Conservation (phyloP, 2,888 invertebrate species). For the Drosophila ochracea region DNA sequence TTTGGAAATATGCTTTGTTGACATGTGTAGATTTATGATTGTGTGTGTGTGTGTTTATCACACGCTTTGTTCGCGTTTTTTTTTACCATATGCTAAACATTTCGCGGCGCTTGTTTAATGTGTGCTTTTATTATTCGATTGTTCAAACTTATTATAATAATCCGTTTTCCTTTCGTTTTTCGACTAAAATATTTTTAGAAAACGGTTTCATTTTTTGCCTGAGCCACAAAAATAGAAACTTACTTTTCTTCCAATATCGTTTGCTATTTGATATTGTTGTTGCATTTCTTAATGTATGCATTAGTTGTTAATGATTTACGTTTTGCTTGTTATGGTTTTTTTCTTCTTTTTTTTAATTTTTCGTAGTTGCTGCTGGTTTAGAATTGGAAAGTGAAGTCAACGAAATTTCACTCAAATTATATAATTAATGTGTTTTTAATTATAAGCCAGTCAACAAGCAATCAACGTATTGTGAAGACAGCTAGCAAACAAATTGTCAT, state of each 20-base stretch:
- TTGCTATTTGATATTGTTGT: conserved; percentile 36
- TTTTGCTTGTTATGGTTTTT: conserved; percentile 54
- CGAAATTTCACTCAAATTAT: conserved; percentile 67
- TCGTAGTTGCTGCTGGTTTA: conserved; percentile 29
- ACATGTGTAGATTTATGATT: conserved; percentile 46
- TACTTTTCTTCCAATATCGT: conserved; percentile 21
- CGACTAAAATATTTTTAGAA: conserved; percentile 72
- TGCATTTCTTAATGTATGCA: conserved; percentile 66
- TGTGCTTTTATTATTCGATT: conserved; percentile 55
- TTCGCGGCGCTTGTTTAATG: conserved; percentile 55
- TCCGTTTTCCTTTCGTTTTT: conserved; percentile 66
- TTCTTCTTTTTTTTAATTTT: conserved; percentile 1
- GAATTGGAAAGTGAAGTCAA: conserved; percentile 74
- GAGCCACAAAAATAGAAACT: conserved; percentile 55
- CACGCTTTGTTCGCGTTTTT: conserved; percentile 59
- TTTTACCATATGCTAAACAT: conserved; percentile 66
- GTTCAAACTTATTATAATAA: conserved; percentile 50
- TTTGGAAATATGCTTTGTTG: conserved; percentile 56
- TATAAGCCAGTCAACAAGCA: conserved; percentile 31
- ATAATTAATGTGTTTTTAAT: conserved; percentile 77
- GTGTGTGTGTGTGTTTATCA: conserved; percentile 50
- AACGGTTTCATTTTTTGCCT: conserved; percentile 69
- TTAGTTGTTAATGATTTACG: conserved; percentile 67
- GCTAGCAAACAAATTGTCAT: conserved; percentile 34
- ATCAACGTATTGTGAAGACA: conserved; percentile 11